Conservation (phyloP, 2,797 vertebrate genomes). For the Enteromius unitaeniatus region DNA sequence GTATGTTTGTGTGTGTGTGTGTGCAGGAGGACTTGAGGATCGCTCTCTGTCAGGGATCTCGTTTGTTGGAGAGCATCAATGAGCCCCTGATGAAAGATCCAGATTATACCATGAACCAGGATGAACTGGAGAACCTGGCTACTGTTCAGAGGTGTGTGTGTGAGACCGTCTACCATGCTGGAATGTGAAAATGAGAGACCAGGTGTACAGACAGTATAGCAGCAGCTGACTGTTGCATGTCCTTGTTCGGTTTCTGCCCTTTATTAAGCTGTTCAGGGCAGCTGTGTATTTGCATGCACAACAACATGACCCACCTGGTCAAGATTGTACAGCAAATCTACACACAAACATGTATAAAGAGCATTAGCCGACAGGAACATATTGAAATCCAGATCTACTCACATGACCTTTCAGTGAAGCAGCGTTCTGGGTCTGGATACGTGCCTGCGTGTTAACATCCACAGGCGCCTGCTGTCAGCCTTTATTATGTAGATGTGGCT, state of each 20-base stretch:
- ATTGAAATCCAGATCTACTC: conserved; percentile 17
- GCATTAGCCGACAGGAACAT: background rate
- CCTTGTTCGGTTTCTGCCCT: conserved; percentile 3
- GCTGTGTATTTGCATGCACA: conserved; percentile 25
- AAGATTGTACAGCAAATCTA: conserved; percentile 20
- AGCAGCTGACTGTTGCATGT: background rate
- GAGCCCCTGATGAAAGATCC: conserved; percentile 84
- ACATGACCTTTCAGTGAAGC: background rate
- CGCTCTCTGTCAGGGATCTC: conserved; percentile 84
- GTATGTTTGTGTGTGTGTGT: conserved; percentile 27
- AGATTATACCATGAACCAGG: conserved; percentile 89
- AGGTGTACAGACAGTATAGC: background rate
- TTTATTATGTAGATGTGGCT: conserved; percentile 5
- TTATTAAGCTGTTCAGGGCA: conserved; percentile 16
- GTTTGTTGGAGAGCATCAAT: conserved; percentile 87
- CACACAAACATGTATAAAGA: background rate
- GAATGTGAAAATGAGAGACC: conserved; percentile 24
- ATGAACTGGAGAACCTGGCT: conserved; percentile 91
- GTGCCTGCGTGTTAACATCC: conserved; percentile 10
- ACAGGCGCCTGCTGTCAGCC: conserved; percentile 5
- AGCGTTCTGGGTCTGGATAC: background rate
- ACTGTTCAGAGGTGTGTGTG: conserved; percentile 90
- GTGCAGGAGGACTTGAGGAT: conserved; percentile 86
- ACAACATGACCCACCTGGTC: conserved; percentile 14
- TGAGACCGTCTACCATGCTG: background rate